Base-by-base conservation (phyloP, 1,140 invertebrate genomes). In the Drosophila tani region DNA sequence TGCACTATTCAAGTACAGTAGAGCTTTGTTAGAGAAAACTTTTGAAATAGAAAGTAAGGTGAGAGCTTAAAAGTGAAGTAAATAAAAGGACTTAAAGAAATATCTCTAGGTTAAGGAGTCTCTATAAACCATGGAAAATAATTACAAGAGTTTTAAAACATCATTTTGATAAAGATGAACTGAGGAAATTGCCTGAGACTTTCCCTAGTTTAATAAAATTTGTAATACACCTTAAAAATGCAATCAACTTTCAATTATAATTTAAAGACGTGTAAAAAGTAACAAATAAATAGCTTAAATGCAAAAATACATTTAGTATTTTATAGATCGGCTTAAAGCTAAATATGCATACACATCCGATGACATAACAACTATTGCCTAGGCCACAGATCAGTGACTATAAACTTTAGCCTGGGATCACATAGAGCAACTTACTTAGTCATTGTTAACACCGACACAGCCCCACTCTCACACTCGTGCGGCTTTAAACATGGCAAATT, bases 341-440 rank as follows among this genome's bases (percentile, higher is more conserved):
- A 21, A 15, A 29, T 15, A 56, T 62, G 63, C 58, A 62, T 35
- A 45, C 2, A 32, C 7, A 14, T 24, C 2, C 15, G 15, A 35
- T 38, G 49, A 35, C 53, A 57, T 55, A 40, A 19, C 51, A 41
- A 32, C 65, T 63, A 27, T 21, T n/a, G 32, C n/a, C n/a, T 32
- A 6, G 12, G 9, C 24, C 21, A 65, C 17, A 63, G 60, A 65
- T 66, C 46, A 12, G 38, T 27, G 17, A 66, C 66, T 50, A 64
- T 66, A 35, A 65, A 38, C n/a, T 40, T 35, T 53, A 65, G 47
- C 67, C 21, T 66, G 67, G 49, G 32, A 58, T 70, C 66, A 40
- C 66, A 53, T 58, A 58, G 53, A 63, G 38, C 71, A 63, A 40
- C 71, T 76, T 29, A 58, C 47, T 82, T 78, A 78, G 69, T 84